Evolutionary conservation across 2,888 invertebrate genomes (phyloP).

Genomic region (Catocala fraxini): DNA sequence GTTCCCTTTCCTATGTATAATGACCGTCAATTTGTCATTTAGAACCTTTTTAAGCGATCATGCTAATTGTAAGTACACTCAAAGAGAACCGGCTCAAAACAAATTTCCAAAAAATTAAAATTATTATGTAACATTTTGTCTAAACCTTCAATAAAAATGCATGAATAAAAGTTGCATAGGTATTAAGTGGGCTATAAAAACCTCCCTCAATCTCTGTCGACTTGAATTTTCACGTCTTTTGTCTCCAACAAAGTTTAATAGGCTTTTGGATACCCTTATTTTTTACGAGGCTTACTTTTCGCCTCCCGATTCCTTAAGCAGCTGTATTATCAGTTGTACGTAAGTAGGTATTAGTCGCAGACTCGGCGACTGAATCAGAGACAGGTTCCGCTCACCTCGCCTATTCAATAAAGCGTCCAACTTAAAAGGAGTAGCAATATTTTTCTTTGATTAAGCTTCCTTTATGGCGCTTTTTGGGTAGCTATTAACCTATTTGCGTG

Average conservation of each 20-base stretch:
- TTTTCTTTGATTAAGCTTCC: constrained; percentile 73
- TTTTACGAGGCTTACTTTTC: constrained; percentile 16
- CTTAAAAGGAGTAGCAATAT: constrained; percentile 66
- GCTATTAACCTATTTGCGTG: constrained; percentile 80
- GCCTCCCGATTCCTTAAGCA: constrained; percentile 12
- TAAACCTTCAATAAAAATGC: constrained; percentile 2
- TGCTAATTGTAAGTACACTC: constrained; percentile 20
- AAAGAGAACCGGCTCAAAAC: not conserved
- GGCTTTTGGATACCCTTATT: constrained; percentile 19
- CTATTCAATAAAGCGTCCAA: constrained; percentile 54
- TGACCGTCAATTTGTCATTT: constrained; percentile 50
- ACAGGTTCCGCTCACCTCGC: constrained; percentile 44
- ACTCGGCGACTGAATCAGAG: constrained; percentile 30
- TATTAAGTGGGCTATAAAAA: constrained; percentile 12
- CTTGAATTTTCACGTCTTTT: constrained; percentile 21
- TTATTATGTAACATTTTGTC: not conserved
- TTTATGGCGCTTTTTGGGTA: constrained; percentile 67
- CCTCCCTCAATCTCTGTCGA: constrained; percentile 20
- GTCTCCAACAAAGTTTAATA: constrained; percentile 22
- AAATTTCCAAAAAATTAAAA: not conserved
- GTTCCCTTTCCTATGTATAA: constrained; percentile 66
- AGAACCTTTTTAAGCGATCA: constrained; percentile 31
- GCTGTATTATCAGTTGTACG: constrained; percentile 25
- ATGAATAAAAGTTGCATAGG: constrained; percentile 11
- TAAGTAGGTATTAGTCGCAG: constrained; percentile 14